A percentile compares a stretch with the other conserved stretches of the same genome.
Conservation (phyloP, 1,140 invertebrate genomes). For the Ctenoplectra terminalis region DNA sequence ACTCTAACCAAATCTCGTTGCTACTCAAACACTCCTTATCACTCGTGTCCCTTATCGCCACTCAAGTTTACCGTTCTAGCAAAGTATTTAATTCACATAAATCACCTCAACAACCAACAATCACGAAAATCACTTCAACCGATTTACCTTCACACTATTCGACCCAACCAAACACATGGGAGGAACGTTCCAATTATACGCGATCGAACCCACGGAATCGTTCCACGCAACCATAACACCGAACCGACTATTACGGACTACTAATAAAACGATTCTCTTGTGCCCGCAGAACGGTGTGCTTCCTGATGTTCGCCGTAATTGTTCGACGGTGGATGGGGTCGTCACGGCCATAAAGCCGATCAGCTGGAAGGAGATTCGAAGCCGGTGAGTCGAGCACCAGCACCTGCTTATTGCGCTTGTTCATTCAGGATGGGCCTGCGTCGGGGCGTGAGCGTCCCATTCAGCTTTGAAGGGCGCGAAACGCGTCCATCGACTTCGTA, state of each 20-base stretch:
- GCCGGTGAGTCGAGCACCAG: conserved; percentile 75
- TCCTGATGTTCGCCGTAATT: conserved; percentile 78
- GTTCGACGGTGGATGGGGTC: conserved; percentile 80
- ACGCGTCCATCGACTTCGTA: not conserved
- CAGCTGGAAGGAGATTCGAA: conserved; percentile 79
- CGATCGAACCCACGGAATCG: not conserved
- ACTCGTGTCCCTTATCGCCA: not conserved
- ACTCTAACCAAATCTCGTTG: not conserved
- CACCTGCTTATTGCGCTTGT: conserved; percentile 68
- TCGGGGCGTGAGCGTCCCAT: conserved; percentile 11
- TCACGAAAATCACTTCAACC: too few species aligned
- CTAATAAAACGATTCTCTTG: conserved; percentile 56
- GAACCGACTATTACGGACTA: not conserved
- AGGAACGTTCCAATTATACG: not conserved
- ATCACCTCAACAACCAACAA: not conserved
- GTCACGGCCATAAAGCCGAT: conserved; percentile 80
- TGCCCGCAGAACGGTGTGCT: conserved; percentile 74
- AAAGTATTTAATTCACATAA: not conserved
- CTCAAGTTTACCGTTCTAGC: not conserved
- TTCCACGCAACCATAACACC: not conserved
- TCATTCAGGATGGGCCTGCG: conserved; percentile 49
- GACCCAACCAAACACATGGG: not conserved
- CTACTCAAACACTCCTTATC: not conserved
- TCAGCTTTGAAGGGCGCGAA: not conserved
- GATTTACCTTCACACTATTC: not conserved